Evolutionary conservation across 2,113 vertebrate genomes (phyloP).

Genomic region (Arvicanthis niloticus): DNA sequence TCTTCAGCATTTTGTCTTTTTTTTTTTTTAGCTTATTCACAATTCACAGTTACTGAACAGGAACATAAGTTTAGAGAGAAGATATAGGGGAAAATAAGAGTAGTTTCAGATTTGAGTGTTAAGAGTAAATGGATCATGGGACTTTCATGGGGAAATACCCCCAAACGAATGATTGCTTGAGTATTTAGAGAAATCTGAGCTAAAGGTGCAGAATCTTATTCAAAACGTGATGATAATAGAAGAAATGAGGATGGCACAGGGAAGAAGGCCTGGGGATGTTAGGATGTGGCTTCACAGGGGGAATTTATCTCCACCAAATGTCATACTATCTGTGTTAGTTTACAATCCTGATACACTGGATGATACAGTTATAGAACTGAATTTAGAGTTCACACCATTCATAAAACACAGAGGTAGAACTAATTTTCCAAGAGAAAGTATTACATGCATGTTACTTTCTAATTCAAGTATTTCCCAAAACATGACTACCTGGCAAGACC

Average conservation of each 20-base stretch:
- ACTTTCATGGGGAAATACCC: not conserved
- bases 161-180: not conserved
- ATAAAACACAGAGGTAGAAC: slow-evolving; percentile 18
- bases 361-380: not conserved
- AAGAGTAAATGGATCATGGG: not conserved
- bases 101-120: not conserved
- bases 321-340: not conserved
- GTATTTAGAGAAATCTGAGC: not conserved
- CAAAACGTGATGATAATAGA: not conserved
- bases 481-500: not conserved
- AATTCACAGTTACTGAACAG: not conserved
- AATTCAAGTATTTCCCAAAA: not conserved
- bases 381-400: not conserved
- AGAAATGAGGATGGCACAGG: not conserved
- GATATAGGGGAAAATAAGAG: not conserved
- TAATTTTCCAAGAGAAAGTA: slow-evolving; percentile 17
- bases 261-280: not conserved
- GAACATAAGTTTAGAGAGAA: not conserved
- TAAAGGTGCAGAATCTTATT: not conserved
- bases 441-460: not conserved
- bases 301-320: not conserved
- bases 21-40: slow-evolving; percentile 42
- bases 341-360: not conserved
- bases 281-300: not conserved
- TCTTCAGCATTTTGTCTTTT: slow-evolving; percentile 1